A percentile compares a stretch with the other conserved stretches of the same genome.
phyloP scores from a whole-genome alignment of 2,888 invertebrate genomes.

The Chironomus tentans region DNA sequence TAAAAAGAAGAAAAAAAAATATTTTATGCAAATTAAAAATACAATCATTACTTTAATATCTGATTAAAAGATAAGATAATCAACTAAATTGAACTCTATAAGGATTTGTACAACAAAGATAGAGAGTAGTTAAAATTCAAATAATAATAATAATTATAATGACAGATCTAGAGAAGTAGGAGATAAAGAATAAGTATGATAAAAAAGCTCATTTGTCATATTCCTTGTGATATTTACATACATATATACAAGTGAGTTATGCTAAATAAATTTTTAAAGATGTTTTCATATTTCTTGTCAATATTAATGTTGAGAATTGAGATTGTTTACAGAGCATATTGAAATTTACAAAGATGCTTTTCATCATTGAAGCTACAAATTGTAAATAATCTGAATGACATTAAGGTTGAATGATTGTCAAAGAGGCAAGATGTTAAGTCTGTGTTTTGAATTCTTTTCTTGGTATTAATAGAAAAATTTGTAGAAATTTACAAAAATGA shows the following conservation, averaged over 20 bases:
- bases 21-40: constrained; percentile 24
- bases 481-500: no score
- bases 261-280: not conserved
- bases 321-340: no score
- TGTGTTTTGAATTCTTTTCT: no score
- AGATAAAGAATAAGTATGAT: not conserved
- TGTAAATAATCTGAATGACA: no score
- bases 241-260: constrained; percentile 15
- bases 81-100: not conserved
- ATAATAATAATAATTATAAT: not conserved
- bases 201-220: constrained; percentile 22
- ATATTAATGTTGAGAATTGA: no score
- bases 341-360: no score
- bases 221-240: not conserved
- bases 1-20: constrained; percentile 21
- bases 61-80: not conserved
- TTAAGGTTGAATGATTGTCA: no score
- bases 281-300: no score
- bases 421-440: no score
- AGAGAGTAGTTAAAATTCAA: not conserved
- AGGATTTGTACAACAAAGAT: not conserved
- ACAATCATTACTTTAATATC: constrained; percentile 5
- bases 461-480: no score
- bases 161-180: not conserved
- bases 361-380: no score